Conservation (phyloP, 2,888 invertebrate genomes). For the Teleogryllus oceanicus region DNA sequence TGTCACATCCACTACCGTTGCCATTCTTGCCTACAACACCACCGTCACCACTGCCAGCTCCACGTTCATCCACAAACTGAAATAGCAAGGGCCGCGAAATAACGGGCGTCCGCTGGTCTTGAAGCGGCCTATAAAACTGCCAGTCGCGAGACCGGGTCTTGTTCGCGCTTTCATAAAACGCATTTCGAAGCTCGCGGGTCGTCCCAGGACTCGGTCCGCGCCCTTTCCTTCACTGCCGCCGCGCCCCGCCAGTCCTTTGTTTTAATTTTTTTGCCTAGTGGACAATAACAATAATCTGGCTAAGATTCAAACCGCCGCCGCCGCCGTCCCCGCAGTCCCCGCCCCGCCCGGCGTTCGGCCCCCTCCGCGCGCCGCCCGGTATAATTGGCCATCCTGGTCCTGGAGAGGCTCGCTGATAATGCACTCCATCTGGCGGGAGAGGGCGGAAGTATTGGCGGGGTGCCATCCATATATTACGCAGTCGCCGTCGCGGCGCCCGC, state of each 20-base stretch:
- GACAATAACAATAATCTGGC: constrained; percentile 1
- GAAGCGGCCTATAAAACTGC: background rate
- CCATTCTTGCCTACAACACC: background rate
- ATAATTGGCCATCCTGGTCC: background rate
- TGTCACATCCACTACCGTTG: background rate
- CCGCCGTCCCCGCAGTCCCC: background rate
- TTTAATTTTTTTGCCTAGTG: constrained; percentile 9
- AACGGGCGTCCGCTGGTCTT: background rate
- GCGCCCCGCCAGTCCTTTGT: background rate
- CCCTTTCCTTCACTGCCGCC: background rate
- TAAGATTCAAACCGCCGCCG: constrained; percentile 6
- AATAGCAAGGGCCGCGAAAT: background rate
- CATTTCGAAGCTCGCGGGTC: background rate
- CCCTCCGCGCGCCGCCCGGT: background rate
- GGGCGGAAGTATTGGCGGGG: constrained; percentile 7
- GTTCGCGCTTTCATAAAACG: background rate
- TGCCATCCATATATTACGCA: constrained; percentile 6
- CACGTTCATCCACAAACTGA: background rate
- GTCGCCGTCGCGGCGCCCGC: background rate
- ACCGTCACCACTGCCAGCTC: background rate
- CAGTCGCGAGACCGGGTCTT: background rate
- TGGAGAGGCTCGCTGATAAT: background rate
- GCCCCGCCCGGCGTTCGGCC: too few species aligned
- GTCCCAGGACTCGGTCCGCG: background rate
- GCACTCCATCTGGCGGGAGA: constrained; percentile 9